Conservation (phyloP, 1,140 invertebrate genomes). For the Drosophila murphyi region DNA sequence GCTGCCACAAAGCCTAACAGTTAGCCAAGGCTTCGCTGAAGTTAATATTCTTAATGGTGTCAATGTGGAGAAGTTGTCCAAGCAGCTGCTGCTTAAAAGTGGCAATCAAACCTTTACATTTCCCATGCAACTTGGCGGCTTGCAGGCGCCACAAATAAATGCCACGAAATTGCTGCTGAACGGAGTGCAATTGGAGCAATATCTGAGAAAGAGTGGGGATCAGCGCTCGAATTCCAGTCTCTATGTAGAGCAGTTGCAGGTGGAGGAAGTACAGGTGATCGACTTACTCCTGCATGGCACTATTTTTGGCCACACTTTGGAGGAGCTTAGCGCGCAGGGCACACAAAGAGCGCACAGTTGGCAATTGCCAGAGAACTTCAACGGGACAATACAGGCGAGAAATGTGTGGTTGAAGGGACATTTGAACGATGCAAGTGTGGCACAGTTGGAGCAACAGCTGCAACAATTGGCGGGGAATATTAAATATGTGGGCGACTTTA, state of each 20-base stretch:
- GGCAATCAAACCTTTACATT: constrained; percentile 82
- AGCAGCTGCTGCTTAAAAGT: constrained; percentile 73
- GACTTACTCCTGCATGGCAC: constrained; percentile 59
- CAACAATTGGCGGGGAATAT: constrained; percentile 76
- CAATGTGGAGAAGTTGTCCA: constrained; percentile 73
- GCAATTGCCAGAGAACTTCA: constrained; percentile 60
- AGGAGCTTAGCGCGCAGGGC: constrained; percentile 54
- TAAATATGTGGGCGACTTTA: constrained; percentile 76
- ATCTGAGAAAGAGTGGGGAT: constrained; percentile 34
- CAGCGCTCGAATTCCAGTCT: constrained; percentile 46
- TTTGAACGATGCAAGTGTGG: constrained; percentile 57
- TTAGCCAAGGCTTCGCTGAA: constrained; percentile 71
- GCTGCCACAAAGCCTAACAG: constrained; percentile 62
- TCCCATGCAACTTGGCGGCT: constrained; percentile 50
- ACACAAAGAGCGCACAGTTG: constrained; percentile 47
- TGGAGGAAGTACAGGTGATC: constrained; percentile 23
- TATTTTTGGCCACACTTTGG: constrained; percentile 53
- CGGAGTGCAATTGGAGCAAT: constrained; percentile 28
- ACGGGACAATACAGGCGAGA: constrained; percentile 76
- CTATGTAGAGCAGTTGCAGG: constrained; percentile 42
- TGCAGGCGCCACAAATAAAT: constrained; percentile 37
- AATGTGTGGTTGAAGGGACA: constrained; percentile 73
- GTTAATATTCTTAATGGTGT: constrained; percentile 84
- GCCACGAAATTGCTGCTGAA: constrained; percentile 42
- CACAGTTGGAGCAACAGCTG: constrained; percentile 65